phyloP scores from a whole-genome alignment of 2,888 invertebrate species.

The Ephialtes manifestator region DNA sequence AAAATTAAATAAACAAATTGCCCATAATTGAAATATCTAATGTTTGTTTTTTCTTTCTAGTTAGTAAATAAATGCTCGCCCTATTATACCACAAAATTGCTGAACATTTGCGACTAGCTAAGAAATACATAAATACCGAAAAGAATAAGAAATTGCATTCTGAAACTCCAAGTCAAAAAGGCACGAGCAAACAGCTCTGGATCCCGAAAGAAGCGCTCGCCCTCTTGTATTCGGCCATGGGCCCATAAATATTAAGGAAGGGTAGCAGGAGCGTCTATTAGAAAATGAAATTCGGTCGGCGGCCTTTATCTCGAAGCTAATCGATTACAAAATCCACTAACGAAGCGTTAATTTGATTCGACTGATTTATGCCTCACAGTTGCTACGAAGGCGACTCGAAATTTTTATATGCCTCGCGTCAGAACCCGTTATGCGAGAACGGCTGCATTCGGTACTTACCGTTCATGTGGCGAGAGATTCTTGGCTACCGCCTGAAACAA shows the following conservation, averaged over 20 bases:
- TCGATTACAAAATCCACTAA: slow-evolving; percentile 77
- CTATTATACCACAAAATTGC: background rate
- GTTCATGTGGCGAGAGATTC: slow-evolving; percentile 74
- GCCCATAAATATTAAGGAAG: slow-evolving; percentile 74
- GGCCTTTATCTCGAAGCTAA: slow-evolving; percentile 74
- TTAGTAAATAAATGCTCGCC: background rate
- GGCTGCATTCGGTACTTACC: slow-evolving; percentile 76
- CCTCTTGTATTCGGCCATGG: slow-evolving; percentile 32
- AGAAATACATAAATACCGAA: background rate
- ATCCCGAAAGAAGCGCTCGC: slow-evolving; percentile 37
- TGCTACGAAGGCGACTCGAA: slow-evolving; percentile 6
- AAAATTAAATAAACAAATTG: background rate
- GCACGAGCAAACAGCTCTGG: slow-evolving; percentile 52
- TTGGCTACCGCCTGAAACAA: slow-evolving; percentile 79
- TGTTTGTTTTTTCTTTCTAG: background rate
- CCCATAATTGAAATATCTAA: background rate
- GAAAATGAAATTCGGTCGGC: slow-evolving; percentile 66
- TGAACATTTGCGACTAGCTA: background rate
- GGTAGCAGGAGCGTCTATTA: slow-evolving; percentile 69
- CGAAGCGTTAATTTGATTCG: slow-evolving; percentile 72
- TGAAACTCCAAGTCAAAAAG: slow-evolving; percentile 5
- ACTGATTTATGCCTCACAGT: slow-evolving; percentile 56
- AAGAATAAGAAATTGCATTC: slow-evolving; percentile 10
- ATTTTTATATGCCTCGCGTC: background rate
- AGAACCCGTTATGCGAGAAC: slow-evolving; percentile 20